These are phyloP conservation scores for Dendrolimus houi DNA, from an alignment of 2,888 invertebrate species.

Conservation along the genomic window DNA sequence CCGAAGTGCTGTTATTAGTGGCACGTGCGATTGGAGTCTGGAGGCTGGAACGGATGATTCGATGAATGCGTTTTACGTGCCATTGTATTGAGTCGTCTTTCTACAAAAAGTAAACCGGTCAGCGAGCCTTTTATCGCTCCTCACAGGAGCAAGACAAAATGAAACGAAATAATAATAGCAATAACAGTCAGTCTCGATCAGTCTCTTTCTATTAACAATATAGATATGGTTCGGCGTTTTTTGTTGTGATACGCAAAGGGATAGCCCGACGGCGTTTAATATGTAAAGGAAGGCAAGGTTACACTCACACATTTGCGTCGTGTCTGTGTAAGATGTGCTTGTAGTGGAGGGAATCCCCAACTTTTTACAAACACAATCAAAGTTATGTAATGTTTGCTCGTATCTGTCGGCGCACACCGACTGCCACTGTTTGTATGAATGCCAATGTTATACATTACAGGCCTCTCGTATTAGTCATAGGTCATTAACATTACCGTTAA, in stretches of 20 bases:
- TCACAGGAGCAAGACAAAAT: slow-evolving; percentile 61
- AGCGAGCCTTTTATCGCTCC: slow-evolving; percentile 63
- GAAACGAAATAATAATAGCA: slow-evolving; percentile 64
- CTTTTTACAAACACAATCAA: slow-evolving; percentile 77
- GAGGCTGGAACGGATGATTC: slow-evolving; percentile 56
- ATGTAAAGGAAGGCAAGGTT: slow-evolving; percentile 76
- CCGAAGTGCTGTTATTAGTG: slow-evolving; percentile 20
- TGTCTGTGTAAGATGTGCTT: slow-evolving; percentile 62
- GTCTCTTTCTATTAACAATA: slow-evolving; percentile 66
- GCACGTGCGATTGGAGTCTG: slow-evolving; percentile 45
- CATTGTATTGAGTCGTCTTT: slow-evolving; percentile 64
- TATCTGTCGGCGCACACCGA: slow-evolving; percentile 59
- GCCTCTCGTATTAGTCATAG: slow-evolving; percentile 65
- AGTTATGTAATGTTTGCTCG: slow-evolving; percentile 75
- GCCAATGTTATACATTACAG: slow-evolving; percentile 69
- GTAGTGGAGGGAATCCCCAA: slow-evolving; percentile 75
- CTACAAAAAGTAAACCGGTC: slow-evolving; percentile 72
- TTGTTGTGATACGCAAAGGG: slow-evolving; percentile 73
- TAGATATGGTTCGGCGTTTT: slow-evolving; percentile 51
- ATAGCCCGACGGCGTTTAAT: slow-evolving; percentile 73
- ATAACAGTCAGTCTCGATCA: slow-evolving; percentile 71
- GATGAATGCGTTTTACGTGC: slow-evolving; percentile 67
- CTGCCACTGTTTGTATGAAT: slow-evolving; percentile 65
- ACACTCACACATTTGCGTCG: slow-evolving; percentile 58
- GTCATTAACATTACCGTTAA: slow-evolving; percentile 65